A percentile compares a stretch with the other conserved stretches of the same genome.
Evolutionary conservation across 2,797 vertebrate species (phyloP).

Genomic region (Malurus leucopterus): DNA sequence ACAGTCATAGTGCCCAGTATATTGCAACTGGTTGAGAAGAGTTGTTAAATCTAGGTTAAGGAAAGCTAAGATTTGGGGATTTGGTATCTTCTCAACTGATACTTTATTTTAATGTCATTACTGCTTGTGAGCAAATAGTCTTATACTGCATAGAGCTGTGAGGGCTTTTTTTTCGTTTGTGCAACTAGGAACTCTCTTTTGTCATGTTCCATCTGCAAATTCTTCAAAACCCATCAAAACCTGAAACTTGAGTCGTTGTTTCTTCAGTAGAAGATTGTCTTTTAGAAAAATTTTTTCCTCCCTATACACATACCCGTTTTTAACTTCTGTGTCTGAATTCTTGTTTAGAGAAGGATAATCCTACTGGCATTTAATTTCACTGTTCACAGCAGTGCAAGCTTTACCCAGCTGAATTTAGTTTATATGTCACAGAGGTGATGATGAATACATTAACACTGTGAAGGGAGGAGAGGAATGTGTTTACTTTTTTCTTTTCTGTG

Average conservation of each 20-base stretch:
- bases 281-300: not conserved
- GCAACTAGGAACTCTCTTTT: not conserved
- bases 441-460: not conserved
- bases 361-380: not conserved
- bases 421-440: not conserved
- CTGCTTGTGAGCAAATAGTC: not conserved
- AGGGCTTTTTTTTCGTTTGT: not conserved
- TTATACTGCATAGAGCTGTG: not conserved
- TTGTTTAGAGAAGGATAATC: slow-evolving; percentile 4
- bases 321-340: not conserved
- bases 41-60: not conserved
- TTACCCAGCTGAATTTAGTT: not conserved
- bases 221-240: not conserved
- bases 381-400: not conserved
- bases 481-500: not conserved
- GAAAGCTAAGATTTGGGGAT: not conserved
- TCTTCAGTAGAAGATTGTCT: not conserved
- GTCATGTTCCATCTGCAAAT: not conserved
- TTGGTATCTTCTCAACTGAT: not conserved
- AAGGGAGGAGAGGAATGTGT: not conserved
- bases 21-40: not conserved
- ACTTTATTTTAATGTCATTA: not conserved
- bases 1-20: not conserved
- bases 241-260: not conserved
- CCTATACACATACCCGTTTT: not conserved